Evolutionary conservation across 2,888 invertebrate species (phyloP).

Genomic region (Netelia inedita): DNA sequence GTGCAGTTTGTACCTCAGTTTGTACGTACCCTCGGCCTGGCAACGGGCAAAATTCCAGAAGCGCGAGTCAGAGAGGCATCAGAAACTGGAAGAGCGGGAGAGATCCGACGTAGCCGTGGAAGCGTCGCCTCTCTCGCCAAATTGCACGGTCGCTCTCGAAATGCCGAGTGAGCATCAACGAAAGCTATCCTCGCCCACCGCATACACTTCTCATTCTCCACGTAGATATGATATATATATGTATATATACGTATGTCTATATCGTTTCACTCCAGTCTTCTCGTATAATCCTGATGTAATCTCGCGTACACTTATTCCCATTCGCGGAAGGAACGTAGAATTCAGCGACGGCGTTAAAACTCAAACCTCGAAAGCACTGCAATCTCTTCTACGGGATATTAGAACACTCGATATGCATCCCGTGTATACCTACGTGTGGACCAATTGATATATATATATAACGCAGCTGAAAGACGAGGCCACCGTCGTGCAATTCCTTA

Average conservation of each 20-base stretch:
- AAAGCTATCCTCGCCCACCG: slow-evolving; percentile 42
- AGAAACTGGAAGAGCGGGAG: slow-evolving; percentile 30
- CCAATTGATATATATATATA: neutral
- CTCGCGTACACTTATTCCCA: slow-evolving; percentile 63
- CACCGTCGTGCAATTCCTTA: slow-evolving; percentile 34
- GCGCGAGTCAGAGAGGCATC: slow-evolving; percentile 12
- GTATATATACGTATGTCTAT: neutral
- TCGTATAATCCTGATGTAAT: slow-evolving; percentile 66
- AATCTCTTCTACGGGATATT: slow-evolving; percentile 39
- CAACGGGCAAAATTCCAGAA: slow-evolving; percentile 32
- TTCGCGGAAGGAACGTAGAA: slow-evolving; percentile 52
- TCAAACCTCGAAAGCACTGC: slow-evolving; percentile 52
- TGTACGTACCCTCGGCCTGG: slow-evolving; percentile 27
- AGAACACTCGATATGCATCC: slow-evolving; percentile 16
- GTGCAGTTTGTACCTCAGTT: slow-evolving; percentile 21
- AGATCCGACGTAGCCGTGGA: slow-evolving; percentile 17
- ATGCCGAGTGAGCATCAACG: slow-evolving; percentile 63
- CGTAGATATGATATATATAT: neutral
- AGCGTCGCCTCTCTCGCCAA: slow-evolving; percentile 52
- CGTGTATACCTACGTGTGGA: neutral
- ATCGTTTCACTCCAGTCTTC: slow-evolving; percentile 37
- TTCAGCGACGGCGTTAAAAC: slow-evolving; percentile 47
- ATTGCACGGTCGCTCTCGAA: slow-evolving; percentile 60
- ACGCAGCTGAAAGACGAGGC: slow-evolving; percentile 3
- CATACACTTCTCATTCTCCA: slow-evolving; percentile 50